Evolutionary conservation across 2,797 vertebrate species (phyloP).

Genomic region (Amblyopsis hoosieri): DNA sequence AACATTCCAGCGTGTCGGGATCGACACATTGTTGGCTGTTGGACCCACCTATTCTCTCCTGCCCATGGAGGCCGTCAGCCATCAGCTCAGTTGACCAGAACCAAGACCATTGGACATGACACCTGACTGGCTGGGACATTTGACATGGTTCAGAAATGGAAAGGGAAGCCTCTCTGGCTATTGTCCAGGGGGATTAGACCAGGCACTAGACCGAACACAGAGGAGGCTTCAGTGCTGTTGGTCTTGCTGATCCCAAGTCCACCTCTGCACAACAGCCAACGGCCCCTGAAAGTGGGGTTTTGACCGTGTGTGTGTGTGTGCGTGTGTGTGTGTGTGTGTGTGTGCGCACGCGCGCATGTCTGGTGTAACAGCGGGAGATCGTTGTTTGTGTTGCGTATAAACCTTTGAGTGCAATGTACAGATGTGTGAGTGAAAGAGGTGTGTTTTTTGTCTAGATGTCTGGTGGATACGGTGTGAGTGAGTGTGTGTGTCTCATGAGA

Average conservation of each 20-base stretch:
- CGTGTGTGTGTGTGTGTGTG: slow-evolving; percentile 12
- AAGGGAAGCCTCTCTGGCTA: slow-evolving; percentile 47
- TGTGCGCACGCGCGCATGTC: slow-evolving; percentile 3
- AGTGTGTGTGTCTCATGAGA: background rate
- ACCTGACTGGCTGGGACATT: slow-evolving; percentile 57
- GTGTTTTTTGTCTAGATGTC: background rate
- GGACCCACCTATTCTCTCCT: background rate
- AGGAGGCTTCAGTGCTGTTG: slow-evolving; percentile 66
- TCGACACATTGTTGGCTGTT: too few species aligned
- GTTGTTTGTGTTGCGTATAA: slow-evolving; percentile 7
- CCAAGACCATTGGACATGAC: slow-evolving; percentile 57
- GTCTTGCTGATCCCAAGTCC: slow-evolving; percentile 65
- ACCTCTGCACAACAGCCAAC: slow-evolving; percentile 59
- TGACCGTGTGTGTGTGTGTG: slow-evolving; percentile 42
- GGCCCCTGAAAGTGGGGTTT: slow-evolving; percentile 60
- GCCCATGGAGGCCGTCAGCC: slow-evolving; percentile 26
- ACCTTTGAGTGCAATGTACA: background rate
- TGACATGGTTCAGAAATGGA: slow-evolving; percentile 60
- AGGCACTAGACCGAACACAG: slow-evolving; percentile 72
- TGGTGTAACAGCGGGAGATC: background rate
- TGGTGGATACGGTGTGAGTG: background rate
- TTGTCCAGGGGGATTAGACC: slow-evolving; percentile 66
- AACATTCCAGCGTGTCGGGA: too few species aligned
- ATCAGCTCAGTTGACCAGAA: slow-evolving; percentile 63
- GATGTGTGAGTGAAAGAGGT: background rate